A percentile compares a stretch with the other conserved stretches of the same genome.
Evolutionary conservation across 2,888 invertebrate genomes (phyloP).

Genomic region (Lasius fuliginosus): DNA sequence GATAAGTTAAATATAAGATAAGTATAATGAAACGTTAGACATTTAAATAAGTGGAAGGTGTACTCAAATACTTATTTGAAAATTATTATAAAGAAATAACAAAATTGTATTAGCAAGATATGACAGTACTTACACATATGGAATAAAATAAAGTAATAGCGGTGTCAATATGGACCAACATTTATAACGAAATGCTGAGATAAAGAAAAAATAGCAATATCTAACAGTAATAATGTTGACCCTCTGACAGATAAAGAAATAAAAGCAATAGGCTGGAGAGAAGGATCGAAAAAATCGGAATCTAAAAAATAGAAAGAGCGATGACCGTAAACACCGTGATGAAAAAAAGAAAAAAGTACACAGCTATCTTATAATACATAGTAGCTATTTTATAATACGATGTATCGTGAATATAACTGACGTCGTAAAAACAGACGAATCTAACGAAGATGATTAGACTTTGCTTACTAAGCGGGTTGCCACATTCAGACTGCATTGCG

Average conservation of each 20-base stretch:
- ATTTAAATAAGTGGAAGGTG: neutral
- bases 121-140: neutral
- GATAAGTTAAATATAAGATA: neutral
- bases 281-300: constrained; percentile 3
- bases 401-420: constrained; percentile 4
- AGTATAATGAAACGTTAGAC: too few species aligned
- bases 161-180: neutral
- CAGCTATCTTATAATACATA: neutral
- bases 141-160: neutral
- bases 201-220: neutral
- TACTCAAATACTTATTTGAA: neutral
- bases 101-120: neutral
- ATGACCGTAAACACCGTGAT: neutral
- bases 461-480: neutral
- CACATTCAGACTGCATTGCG: neutral
- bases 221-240: neutral
- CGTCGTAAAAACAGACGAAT: neutral
- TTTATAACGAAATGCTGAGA: neutral
- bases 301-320: neutral
- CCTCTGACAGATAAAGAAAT: neutral
- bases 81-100: neutral
- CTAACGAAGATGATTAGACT: constrained; percentile 29
- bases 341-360: neutral
- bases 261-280: neutral
- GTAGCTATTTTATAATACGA: neutral